These are phyloP conservation scores for Channa argus DNA, from an alignment of 2,113 vertebrate genomes.

Conservation along the genomic window DNA sequence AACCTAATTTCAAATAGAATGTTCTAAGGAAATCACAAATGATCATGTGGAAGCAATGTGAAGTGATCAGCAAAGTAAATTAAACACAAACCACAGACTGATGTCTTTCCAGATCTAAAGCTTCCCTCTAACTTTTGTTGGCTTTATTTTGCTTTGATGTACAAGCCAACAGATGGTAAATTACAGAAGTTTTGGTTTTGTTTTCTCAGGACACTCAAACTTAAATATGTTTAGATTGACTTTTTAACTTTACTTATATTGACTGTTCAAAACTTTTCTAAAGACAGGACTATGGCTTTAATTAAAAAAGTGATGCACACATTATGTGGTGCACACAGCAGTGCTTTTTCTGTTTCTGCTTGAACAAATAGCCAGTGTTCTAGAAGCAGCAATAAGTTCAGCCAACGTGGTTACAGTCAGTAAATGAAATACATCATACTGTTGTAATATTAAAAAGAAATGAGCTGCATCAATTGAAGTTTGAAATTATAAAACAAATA, in stretches of 20 bases:
- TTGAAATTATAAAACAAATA: too few relatives aligned
- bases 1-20: too few relatives aligned
- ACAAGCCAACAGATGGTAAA: not conserved
- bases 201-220: conserved; percentile 11
- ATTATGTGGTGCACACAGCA: not conserved
- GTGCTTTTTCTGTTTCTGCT: not conserved
- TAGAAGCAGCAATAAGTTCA: too few relatives aligned
- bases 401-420: too few relatives aligned
- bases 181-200: not conserved
- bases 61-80: not conserved
- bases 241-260: conserved; percentile 35
- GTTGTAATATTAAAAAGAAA: not conserved
- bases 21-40: too few relatives aligned
- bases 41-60: not conserved
- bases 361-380: not conserved
- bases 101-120: not conserved
- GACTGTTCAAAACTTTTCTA: conserved; percentile 4
- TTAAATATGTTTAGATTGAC: conserved; percentile 31
- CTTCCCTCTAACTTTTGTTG: too few relatives aligned
- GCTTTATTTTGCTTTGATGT: not conserved
- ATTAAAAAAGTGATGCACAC: conserved; percentile 20
- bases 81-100: not conserved
- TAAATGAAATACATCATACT: too few relatives aligned
- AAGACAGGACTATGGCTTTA: conserved; percentile 2
- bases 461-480: not conserved